Base-by-base conservation (phyloP, 2,797 vertebrate genomes). In the Coccyzus lansbergi region DNA sequence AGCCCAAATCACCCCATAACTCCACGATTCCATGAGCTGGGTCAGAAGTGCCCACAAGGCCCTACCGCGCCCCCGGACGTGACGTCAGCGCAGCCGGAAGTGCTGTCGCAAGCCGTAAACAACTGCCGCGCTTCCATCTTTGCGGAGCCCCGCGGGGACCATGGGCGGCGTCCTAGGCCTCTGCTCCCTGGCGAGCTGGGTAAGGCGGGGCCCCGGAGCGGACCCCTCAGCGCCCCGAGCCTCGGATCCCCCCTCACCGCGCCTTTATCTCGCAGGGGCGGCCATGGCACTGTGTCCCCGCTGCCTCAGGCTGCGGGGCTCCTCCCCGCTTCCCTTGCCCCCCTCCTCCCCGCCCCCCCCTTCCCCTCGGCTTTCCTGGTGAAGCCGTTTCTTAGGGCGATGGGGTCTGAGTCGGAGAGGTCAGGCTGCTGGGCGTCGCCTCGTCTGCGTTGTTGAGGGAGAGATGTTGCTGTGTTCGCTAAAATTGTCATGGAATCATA, bases 111-210 rank as follows among this genome's bases (percentile, higher is more conserved):
- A 31, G 83, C 94, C 19, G 97, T 98, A 98, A 98, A 98, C 98
- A 98, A 91, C 68, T 2, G 92, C 49, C 51, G 49, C 8, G 85
- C 84, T 75, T 97, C 97, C 97, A 97, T 98, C 76, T 97, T 97
- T 93, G 86, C 36, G 33, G 60, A 64, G 4, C 6, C 9, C 2
- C 24, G 31, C 71, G 60, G 25, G 3, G 20, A 48, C 62, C 83
- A 99, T 99, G 99, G 99, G 99, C 94, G 96, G 98, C 40, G 99
- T 99, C 8, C 97, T 99, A 77, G 99, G 99, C 28, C 97, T 99
- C 86, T 99, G 99, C 97, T 99, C 99, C 91, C 91, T 99, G 98
- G 99, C 99, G 72, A 99, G 99, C 97, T 99, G 99, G 99, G 99
- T 99, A 93, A 97, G 98, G 58, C 3, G 75, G 8, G 20, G 40